Evolutionary conservation across 2,113 vertebrate genomes (phyloP), one percentile per base, ranked within the genome.

Genomic region (Podarcis raffonei): DNA sequence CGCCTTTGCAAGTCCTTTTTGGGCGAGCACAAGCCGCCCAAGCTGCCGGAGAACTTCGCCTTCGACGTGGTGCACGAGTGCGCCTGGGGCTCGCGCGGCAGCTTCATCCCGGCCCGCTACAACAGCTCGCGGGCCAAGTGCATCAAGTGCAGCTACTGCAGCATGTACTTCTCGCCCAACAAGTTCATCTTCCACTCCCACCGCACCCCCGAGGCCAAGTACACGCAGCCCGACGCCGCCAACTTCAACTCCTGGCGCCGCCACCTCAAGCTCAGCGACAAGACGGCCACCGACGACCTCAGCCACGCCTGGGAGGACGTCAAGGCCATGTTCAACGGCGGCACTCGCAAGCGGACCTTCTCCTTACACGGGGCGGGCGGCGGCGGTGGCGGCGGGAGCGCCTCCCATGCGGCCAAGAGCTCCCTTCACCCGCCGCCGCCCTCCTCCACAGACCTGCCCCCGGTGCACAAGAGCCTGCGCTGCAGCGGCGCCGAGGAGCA

Each of bases 101-200:
- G 97, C 96, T 99, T 99, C 95, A 98, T 99, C 89, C 98, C 98
- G 0, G 98, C 98, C 2, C 98, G 98, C 53, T 99, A 99, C 97
- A 99, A 99, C 97, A 99, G 98, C 97, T 99, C 98, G 1, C 96
- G 98, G 18, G 98, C 98, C 93, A 99, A 99, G 94, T 99, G 99
- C 97, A 99, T 99, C 97, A 99, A 99, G 91, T 99, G 99, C 95
- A 97, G 98, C 89, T 98, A 98, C 96, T 99, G 98, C 96, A 98
- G 98, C 95, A 98, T 99, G 98, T 99, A 99, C 95, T 99, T 99
- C 95, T 99, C 98, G 2, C 99, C 99, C 72, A 99, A 99, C 94
- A 99, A 99, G 96, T 99, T 99, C 94, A 99, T 99, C 91, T 99
- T 99, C 95, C 99, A 99, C 92, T 99, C 98, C 1, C 98, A 99